Evolutionary conservation across 2,797 vertebrate genomes (phyloP).

Genomic region (Anas georgica): DNA sequence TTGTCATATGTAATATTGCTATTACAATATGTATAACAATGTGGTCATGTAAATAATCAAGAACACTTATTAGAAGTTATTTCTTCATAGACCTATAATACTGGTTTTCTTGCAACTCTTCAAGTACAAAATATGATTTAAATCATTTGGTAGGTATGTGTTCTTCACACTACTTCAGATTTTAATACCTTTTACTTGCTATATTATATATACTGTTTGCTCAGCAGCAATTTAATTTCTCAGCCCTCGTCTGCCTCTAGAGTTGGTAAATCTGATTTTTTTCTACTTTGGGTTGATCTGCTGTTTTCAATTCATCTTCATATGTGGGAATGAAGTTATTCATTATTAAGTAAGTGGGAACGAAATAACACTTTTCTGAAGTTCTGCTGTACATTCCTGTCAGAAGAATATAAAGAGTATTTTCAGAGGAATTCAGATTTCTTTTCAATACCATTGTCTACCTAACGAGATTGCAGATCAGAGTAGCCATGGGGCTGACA

Average conservation of each 20-base stretch:
- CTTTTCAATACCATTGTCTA: neutral
- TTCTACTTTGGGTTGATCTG: neutral
- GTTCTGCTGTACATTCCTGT: neutral
- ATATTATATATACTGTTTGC: neutral
- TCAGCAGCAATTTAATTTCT: neutral
- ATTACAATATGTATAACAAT: neutral
- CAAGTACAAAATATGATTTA: neutral
- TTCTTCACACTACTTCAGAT: neutral
- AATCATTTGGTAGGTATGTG: neutral
- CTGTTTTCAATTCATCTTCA: neutral
- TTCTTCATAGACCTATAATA: neutral
- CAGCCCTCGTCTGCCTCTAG: accelerated
- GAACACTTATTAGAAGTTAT: neutral
- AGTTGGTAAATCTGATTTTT: neutral
- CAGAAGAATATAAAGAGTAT: neutral
- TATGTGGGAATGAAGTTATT: too few relatives aligned
- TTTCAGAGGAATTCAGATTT: neutral
- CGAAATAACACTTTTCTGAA: neutral
- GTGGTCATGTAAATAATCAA: neutral
- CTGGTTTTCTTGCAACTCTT: neutral
- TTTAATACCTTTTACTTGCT: neutral
- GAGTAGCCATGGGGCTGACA: neutral
- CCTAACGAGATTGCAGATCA: neutral
- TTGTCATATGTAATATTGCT: neutral
- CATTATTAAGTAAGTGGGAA: too few relatives aligned